Evolutionary conservation across 2,797 vertebrate genomes (phyloP), one percentile per base, ranked within the genome.

Genomic region (Anableps anableps): DNA sequence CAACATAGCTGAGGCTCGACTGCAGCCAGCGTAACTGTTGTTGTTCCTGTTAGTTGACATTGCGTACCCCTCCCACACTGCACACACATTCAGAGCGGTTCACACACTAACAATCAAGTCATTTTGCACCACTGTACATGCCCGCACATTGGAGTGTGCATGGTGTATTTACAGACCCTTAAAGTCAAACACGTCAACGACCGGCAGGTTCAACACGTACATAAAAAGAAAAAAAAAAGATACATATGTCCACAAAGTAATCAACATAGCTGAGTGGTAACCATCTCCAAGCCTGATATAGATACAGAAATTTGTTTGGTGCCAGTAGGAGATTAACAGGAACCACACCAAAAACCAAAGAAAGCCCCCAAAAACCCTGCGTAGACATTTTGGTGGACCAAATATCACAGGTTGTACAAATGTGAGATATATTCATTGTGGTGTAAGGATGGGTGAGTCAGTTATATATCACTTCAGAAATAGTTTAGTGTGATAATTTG

Each of bases 31-130:
- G 72, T 76, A 90, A 93, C 92, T 93, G 92, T 90, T 93, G 92
- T 90, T 92, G 88, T 89, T 92, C 89, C 88, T 93, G 90, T 94
- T 95, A 94, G 94, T 94, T 94, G 91, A 94, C 93, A 92, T 92
- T 93, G 89, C 86, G 85, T 88, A 88, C 87, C 66, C 85, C 82
- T 85, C 86, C 86, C 91, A 86, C 88, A 64, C 90, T 85, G 81
- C 88, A 86, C 83, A 86, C 86, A 70, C 90, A 92, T 88, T 74
- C 58, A 93, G 88, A 89, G 80, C 85, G 84, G 90, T 83, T 90
- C 88, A 86, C 84, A 87, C 85, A 73, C 88, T 83, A 82, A 74
- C 88, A 89, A 72, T 82, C 79, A 4, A 87, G 81, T 88, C 77
- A 66, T 92, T 91, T 87, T 77, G 83, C 82, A 62, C 73, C 62